These are phyloP conservation scores for Chelonus insularis DNA, from an alignment of 1,140 invertebrate genomes.

Conservation along the genomic window DNA sequence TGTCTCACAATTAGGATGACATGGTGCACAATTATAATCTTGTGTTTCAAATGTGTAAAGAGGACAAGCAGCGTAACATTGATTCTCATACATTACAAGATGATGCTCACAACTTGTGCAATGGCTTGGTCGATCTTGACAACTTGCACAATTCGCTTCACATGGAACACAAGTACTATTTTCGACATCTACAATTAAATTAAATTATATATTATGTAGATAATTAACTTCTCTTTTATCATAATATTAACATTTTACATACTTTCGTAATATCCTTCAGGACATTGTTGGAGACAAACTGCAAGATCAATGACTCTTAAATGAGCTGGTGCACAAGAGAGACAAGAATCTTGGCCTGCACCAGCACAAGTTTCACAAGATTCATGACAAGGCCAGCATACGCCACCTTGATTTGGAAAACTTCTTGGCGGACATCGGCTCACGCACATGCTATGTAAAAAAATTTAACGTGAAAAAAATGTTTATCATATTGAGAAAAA, in stretches of 20 bases:
- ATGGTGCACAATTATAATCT: constrained; percentile 77
- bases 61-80: constrained; percentile 81
- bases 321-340: constrained; percentile 79
- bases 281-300: constrained; percentile 80
- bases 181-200: constrained; percentile 63
- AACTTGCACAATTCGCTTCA: constrained; percentile 78
- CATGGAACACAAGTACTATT: constrained; percentile 78
- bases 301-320: constrained; percentile 77
- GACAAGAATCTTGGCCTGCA: constrained; percentile 78
- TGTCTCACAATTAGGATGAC: constrained; percentile 78
- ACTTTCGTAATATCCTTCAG: constrained; percentile 85
- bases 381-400: constrained; percentile 81
- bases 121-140: constrained; percentile 76
- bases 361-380: constrained; percentile 83
- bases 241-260: no score
- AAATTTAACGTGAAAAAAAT: no score
- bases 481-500: no score
- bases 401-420: constrained; percentile 74
- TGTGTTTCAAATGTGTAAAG: constrained; percentile 79
- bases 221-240: neutral
- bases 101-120: constrained; percentile 85
- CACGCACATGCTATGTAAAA: constrained; percentile 70
- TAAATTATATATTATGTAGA: neutral
- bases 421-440: constrained; percentile 78
- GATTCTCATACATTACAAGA: constrained; percentile 76